Conservation (phyloP, 1,140 invertebrate species). For the Achroia grisella region DNA sequence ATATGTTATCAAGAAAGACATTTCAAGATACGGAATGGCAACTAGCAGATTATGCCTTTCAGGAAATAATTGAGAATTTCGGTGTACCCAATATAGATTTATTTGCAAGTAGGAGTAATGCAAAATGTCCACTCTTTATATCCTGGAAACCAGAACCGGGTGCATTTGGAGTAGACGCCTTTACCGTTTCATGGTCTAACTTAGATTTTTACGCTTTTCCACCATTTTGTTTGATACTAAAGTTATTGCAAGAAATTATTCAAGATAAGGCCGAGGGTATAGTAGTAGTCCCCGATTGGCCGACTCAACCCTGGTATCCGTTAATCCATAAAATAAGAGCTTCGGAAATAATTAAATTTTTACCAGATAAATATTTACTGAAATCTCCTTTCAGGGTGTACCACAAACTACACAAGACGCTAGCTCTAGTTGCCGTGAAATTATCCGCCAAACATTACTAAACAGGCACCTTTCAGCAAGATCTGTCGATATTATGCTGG, state of each 20-base stretch:
- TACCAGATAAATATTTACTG: conserved; percentile 5
- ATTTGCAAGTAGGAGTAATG: not conserved
- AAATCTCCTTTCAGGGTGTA: conserved; percentile 11
- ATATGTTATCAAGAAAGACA: not conserved
- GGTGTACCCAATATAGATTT: not conserved
- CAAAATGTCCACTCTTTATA: not conserved
- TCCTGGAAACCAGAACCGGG: not conserved
- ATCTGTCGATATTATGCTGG: conserved; percentile 11
- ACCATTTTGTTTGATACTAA: not conserved
- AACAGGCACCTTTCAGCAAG: not conserved
- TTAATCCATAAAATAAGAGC: conserved; percentile 9
- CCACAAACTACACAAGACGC: conserved; percentile 7
- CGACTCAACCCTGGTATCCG: not conserved
- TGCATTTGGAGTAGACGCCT: not conserved
- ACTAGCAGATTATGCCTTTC: not conserved
- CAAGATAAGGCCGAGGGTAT: not conserved
- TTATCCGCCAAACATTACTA: conserved; percentile 10
- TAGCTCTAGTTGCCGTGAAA: conserved; percentile 10
- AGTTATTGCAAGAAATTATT: not conserved
- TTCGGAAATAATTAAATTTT: conserved; percentile 1
- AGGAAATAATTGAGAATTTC: not conserved
- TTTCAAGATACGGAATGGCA: not conserved
- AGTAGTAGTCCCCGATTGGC: not conserved
- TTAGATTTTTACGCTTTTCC: not conserved
- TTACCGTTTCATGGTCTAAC: not conserved